Evolutionary conservation across 2,113 vertebrate species (phyloP).

Genomic region (Isichthys henryi): DNA sequence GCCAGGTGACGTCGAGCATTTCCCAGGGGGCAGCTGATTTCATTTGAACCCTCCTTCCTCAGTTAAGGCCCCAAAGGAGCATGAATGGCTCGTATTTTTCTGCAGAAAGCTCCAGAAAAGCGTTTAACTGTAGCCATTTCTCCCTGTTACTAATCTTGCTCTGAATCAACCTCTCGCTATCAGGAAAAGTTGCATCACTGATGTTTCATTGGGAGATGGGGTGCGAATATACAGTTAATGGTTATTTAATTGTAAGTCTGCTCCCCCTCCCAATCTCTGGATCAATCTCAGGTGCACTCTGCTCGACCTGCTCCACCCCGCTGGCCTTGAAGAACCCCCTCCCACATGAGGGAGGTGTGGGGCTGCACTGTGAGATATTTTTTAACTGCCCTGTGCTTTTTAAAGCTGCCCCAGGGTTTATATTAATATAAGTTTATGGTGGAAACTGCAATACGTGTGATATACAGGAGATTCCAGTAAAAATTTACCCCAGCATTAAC

Average conservation of each 20-base stretch:
- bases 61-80: background rate
- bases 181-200: background rate
- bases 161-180: background rate
- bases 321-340: too few relatives aligned
- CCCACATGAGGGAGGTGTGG: background rate
- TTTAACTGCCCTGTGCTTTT: background rate
- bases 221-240: background rate
- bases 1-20: background rate
- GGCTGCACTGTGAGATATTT: background rate
- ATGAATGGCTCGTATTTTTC: background rate
- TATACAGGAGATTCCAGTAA: background rate
- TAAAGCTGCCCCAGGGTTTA: background rate
- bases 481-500: background rate
- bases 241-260: background rate
- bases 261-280: background rate
- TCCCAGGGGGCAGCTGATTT: background rate
- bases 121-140: too few relatives aligned
- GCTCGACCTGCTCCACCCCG: too few relatives aligned
- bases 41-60: background rate
- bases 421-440: background rate
- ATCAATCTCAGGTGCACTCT: too few relatives aligned
- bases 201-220: background rate
- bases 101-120: too few relatives aligned
- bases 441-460: background rate
- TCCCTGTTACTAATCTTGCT: background rate